Conservation (phyloP, 2,888 invertebrate species). For the Hydriomena furcata region DNA sequence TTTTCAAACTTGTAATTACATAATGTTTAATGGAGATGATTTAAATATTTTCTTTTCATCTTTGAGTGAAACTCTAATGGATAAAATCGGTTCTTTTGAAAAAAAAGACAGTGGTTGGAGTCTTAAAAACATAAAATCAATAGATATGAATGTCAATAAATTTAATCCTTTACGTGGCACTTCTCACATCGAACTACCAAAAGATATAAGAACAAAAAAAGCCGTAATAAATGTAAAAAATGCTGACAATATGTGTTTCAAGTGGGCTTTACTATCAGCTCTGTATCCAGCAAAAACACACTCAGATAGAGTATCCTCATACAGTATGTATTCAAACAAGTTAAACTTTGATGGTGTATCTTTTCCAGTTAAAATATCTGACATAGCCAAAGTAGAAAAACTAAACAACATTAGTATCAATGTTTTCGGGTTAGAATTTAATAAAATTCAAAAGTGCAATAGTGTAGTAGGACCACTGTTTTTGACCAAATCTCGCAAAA, state of each 20-base stretch:
- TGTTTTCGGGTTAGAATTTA: conserved; percentile 6
- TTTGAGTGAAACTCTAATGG: too few species aligned
- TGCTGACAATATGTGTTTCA: conserved; percentile 23
- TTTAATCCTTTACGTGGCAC: too few species aligned
- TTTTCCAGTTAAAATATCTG: conserved; percentile 10
- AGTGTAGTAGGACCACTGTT: background rate
- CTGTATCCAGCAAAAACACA: conserved; percentile 6
- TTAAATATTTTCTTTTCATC: too few species aligned
- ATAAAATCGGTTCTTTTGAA: too few species aligned
- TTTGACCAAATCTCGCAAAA: background rate
- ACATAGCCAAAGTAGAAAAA: conserved; percentile 8
- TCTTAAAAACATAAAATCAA: too few species aligned
- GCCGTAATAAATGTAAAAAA: conserved; percentile 15
- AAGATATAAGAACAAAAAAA: conserved; percentile 8
- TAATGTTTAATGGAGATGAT: too few species aligned
- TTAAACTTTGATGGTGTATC: conserved; percentile 7
- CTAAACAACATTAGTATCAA: conserved; percentile 6
- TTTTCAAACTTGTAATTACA: too few species aligned
- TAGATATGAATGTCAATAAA: too few species aligned
- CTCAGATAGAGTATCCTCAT: background rate
- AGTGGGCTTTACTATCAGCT: conserved; percentile 15
- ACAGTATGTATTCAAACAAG: conserved; percentile 3
- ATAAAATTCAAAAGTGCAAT: background rate
- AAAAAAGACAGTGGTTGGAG: too few species aligned
- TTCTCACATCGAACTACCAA: background rate